Base-by-base conservation (phyloP, 2,113 vertebrate genomes). In the Vidua macroura region DNA sequence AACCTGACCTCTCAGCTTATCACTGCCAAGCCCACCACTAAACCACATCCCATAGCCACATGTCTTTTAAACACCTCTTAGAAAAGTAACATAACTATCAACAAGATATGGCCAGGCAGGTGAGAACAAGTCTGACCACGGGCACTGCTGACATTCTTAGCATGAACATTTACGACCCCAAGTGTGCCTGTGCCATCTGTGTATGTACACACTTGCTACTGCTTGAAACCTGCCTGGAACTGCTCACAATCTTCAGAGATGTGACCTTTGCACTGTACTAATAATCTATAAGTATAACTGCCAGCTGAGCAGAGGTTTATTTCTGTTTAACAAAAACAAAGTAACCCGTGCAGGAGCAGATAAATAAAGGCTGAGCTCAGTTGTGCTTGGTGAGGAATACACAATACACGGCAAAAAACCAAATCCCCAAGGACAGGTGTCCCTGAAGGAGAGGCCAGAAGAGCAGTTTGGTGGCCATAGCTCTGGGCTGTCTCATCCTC, bases 101-200 rank as follows among this genome's bases (percentile, higher is more conserved):
- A 39, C 5, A 48, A 59, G 49, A 60, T 13, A 31, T 1, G 2
- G 23, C 3, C 0, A 0, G 28, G 15, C 33, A 46, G 15, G 15
- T 41, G 41, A 51, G 63, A 92, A 48, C 27, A 30, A 25, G 64
- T 23, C 24, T 59, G 59, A 33, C 60, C 37, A 69, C 2, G 11
- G 63, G 44, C 58, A 41, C 75, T 24, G 49, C 62, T 80, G 46
- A 35, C 48, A 37, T 48, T 67, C 43, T n/a, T 19, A 37, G 56
- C 39, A 9, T 6, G 22, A 80, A 62, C 3, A 1, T 68, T 62
- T 69, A 89, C n/a, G 35, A 33, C 30, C 49, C 37, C 7, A 51
- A 55, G 48, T 23, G 37, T 67, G 46, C 44, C 13, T 46, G 59
- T 64, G 37, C 86, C 85, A 74, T 35, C 63, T 83, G 43, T 18